Percentiles rank a stretch among this genome's conserved stretches.
These are phyloP conservation scores for Mandrillus leucophaeus DNA, from an alignment of 2,113 vertebrate genomes.

Conservation along the genomic window DNA sequence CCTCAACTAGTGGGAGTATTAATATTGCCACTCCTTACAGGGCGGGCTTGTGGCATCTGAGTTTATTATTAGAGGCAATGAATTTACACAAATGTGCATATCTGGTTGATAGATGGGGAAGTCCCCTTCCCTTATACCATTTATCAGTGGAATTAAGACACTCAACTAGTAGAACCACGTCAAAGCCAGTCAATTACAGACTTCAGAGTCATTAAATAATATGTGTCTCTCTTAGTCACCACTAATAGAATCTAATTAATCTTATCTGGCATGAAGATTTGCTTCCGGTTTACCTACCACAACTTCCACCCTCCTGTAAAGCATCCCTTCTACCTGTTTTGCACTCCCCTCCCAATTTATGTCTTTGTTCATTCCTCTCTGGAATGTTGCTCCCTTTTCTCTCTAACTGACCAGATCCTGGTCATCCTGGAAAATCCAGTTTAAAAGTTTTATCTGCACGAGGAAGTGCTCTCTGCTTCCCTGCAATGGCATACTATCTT, in stretches of 20 bases:
- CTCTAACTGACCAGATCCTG: background rate
- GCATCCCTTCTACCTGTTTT: background rate
- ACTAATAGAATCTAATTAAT: background rate
- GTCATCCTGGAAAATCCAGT: background rate
- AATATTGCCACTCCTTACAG: background rate
- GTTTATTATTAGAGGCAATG: background rate
- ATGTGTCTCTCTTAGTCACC: background rate
- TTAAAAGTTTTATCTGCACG: background rate
- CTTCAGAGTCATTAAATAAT: background rate
- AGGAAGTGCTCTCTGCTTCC: background rate
- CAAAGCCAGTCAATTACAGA: background rate
- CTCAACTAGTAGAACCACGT: background rate
- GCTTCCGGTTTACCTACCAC: background rate
- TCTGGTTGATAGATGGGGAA: background rate
- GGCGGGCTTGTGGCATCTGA: background rate
- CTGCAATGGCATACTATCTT: background rate
- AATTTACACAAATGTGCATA: background rate
- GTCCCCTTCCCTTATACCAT: background rate
- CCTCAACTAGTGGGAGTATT: background rate
- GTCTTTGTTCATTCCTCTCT: background rate
- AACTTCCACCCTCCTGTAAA: background rate
- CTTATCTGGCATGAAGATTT: background rate
- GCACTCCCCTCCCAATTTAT: rapidly evolving
- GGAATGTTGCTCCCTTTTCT: background rate
- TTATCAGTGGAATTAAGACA: background rate